Evolutionary conservation across 2,797 vertebrate genomes (phyloP).

Genomic region (Protosalanx chinensis): DNA sequence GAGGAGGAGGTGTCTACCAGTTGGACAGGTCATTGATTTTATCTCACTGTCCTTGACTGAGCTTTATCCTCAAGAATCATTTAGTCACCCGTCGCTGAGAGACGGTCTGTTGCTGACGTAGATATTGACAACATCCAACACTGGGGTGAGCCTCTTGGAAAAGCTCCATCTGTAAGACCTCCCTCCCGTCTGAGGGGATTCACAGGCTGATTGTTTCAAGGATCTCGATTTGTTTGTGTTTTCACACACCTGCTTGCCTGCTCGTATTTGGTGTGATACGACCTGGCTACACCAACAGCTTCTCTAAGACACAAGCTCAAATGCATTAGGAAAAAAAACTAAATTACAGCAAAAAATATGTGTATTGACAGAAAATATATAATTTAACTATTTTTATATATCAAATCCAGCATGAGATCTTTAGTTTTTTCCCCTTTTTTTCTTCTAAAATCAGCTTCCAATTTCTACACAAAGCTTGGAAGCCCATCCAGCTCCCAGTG

Average conservation of each 20-base stretch:
- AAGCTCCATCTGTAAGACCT: not conserved
- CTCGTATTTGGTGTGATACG: not conserved
- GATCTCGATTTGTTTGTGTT: not conserved
- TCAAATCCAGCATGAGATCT: no score
- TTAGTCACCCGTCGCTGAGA: slow-evolving; percentile 28
- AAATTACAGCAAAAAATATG: not conserved
- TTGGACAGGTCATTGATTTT: slow-evolving; percentile 36
- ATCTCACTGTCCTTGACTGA: slow-evolving; percentile 11
- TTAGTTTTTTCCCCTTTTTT: not conserved
- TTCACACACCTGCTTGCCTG: not conserved
- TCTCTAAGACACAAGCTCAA: not conserved
- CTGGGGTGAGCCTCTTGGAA: slow-evolving; percentile 27
- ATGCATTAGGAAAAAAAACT: not conserved
- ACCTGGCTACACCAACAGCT: not conserved
- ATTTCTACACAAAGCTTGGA: not conserved
- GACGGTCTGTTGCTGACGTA: slow-evolving; percentile 21
- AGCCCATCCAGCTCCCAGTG: not conserved
- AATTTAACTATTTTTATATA: no score
- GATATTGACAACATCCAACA: slow-evolving; percentile 44
- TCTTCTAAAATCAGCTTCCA: not conserved
- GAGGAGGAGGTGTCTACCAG: slow-evolving; percentile 29
- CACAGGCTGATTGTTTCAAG: not conserved
- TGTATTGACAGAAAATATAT: not conserved
- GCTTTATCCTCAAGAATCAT: slow-evolving; percentile 30
- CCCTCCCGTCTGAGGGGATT: not conserved